Conservation (phyloP, 2,113 vertebrate genomes). For the Sturnira hondurensis region DNA sequence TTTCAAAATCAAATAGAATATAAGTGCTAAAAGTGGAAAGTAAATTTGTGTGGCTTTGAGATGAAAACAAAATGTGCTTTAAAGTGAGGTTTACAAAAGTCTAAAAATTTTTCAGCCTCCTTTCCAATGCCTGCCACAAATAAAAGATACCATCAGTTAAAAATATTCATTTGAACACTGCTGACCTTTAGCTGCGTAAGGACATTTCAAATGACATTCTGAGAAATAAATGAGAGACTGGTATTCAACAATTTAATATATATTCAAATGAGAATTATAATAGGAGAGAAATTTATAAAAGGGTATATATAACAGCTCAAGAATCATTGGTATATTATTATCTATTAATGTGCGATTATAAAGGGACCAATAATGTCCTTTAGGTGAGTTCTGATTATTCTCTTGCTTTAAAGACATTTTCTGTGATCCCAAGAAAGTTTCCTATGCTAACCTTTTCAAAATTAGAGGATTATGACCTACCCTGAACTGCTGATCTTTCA, state of each 20-base stretch:
- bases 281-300: not conserved
- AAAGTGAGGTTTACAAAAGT: not conserved
- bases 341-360: not conserved
- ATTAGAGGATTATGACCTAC: not conserved
- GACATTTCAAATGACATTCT: slow-evolving; percentile 20
- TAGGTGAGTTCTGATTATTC: not conserved
- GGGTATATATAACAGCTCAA: not conserved
- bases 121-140: not conserved
- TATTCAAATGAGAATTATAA: slow-evolving; percentile 44
- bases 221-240: not conserved
- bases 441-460: not conserved
- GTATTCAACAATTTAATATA: slow-evolving; percentile 44
- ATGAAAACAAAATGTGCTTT: not conserved
- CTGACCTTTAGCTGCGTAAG: slow-evolving; percentile 2
- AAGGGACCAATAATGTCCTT: not conserved
- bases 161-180: slow-evolving; percentile 29
- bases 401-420: not conserved
- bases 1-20: not conserved
- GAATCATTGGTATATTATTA: not conserved
- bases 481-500: not conserved
- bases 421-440: not conserved
- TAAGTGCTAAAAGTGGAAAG: not conserved
- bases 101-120: not conserved
- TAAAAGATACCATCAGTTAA: not conserved
- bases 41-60: not conserved